Evolutionary conservation across 2,888 invertebrate species (phyloP).

Genomic region (Nomada ferruginata): DNA sequence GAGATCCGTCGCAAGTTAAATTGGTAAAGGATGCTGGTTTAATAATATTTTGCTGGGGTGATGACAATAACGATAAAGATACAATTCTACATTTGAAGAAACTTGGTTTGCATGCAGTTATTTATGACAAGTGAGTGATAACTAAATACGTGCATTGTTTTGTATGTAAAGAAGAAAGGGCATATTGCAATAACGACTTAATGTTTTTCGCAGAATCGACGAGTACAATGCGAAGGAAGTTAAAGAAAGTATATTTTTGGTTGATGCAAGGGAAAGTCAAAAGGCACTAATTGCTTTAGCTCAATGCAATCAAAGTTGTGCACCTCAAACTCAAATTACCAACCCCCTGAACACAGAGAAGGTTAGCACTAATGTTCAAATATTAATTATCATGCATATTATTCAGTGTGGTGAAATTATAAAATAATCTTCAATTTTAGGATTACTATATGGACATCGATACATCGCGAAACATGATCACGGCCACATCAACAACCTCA

Average conservation of each 20-base stretch:
- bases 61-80: constrained; percentile 95
- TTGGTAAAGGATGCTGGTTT: constrained; percentile 92
- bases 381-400: neutral
- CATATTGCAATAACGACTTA: constrained; percentile 34
- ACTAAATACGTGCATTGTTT: neutral
- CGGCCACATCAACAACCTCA: constrained; percentile 85
- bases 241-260: constrained; percentile 93
- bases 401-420: neutral
- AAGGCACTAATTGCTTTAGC: constrained; percentile 86
- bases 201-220: constrained; percentile 86
- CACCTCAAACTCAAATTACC: constrained; percentile 65
- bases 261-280: constrained; percentile 92
- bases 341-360: constrained; percentile 72
- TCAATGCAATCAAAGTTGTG: constrained; percentile 81
- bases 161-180: neutral
- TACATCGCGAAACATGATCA: constrained; percentile 79
- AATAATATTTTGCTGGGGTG: constrained; percentile 98
- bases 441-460: constrained; percentile 83
- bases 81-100: constrained; percentile 94
- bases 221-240: constrained; percentile 89
- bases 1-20: constrained; percentile 93
- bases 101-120: constrained; percentile 97
- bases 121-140: constrained; percentile 92
- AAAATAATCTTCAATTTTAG: constrained; percentile 52
- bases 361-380: constrained; percentile 35